Conservation (phyloP, 2,797 vertebrate genomes). For the Sciurus vulgaris region DNA sequence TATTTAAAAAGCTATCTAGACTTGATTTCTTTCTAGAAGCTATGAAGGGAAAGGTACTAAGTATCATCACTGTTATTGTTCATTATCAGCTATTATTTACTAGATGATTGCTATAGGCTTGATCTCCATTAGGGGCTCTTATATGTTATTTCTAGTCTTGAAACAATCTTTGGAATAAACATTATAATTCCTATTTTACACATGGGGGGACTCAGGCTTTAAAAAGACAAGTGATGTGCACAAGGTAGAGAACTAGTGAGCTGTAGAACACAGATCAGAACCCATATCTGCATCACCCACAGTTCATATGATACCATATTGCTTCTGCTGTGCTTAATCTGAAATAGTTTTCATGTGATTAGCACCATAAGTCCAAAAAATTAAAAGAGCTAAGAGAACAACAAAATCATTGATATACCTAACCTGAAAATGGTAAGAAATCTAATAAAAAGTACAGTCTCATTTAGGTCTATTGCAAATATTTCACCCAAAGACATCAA, state of each 20-base stretch:
- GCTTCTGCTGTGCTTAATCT: neutral
- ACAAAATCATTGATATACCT: neutral
- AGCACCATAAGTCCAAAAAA: neutral
- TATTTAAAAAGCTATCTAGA: neutral
- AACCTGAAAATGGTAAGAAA: neutral
- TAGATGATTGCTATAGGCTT: neutral
- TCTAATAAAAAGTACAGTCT: neutral
- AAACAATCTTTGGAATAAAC: conserved; percentile 11
- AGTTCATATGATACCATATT: neutral
- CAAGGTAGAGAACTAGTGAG: neutral
- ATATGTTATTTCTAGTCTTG: neutral
- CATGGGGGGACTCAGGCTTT: neutral
- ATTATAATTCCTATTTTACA: neutral
- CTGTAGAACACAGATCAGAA: neutral
- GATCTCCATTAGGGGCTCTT: neutral
- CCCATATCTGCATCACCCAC: neutral
- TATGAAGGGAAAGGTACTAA: neutral
- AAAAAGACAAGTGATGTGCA: neutral
- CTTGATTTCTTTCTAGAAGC: neutral
- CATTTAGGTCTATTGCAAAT: neutral
- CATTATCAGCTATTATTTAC: neutral
- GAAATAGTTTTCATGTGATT: neutral
- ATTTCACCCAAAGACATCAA: neutral
- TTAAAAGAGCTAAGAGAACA: neutral
- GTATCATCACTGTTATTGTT: neutral